A percentile compares a stretch with the other conserved stretches of the same genome.
Evolutionary conservation across 23 tunicate species (phyloP).

Genomic region (Pegea sp.): DNA sequence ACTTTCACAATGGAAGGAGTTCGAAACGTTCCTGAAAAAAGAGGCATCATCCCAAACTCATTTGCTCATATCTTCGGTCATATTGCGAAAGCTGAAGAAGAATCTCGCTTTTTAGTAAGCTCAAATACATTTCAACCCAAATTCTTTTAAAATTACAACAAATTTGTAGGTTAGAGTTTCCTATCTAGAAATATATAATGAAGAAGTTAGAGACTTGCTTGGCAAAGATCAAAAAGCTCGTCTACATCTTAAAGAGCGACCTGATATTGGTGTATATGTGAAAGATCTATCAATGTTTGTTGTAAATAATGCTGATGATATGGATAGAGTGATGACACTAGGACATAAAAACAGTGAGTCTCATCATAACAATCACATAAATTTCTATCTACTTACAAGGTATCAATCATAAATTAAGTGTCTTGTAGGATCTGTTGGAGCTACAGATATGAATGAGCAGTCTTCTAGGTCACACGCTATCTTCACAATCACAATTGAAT

Average conservation of each 20-base stretch:
- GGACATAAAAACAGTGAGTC: slow-evolving; percentile 65
- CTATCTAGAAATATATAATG: slow-evolving; percentile 90
- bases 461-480: slow-evolving; percentile 95
- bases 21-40: slow-evolving; percentile 53
- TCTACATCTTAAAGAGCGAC: slow-evolving; percentile 68
- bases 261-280: slow-evolving; percentile 95
- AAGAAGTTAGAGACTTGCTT: slow-evolving; percentile 90
- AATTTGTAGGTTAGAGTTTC: slow-evolving; percentile 52
- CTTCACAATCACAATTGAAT: slow-evolving; percentile 85
- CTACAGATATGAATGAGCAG: slow-evolving; percentile 89
- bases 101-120: slow-evolving; percentile 44
- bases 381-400: not conserved
- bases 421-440: slow-evolving; percentile 62
- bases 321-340: slow-evolving; percentile 91
- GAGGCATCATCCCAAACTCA: slow-evolving; percentile 96
- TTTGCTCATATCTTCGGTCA: slow-evolving; percentile 96
- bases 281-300: slow-evolving; percentile 88
- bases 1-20: slow-evolving; percentile 98
- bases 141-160: not conserved
- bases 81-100: slow-evolving; percentile 87
- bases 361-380: not conserved
- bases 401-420: not conserved
- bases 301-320: slow-evolving; percentile 94
- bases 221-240: slow-evolving; percentile 79
- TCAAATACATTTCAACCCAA: not conserved